Percentiles rank a stretch among this genome's conserved stretches.
Conservation (phyloP, 2,797 vertebrate genomes). For the Pseudochirops cupreus region DNA sequence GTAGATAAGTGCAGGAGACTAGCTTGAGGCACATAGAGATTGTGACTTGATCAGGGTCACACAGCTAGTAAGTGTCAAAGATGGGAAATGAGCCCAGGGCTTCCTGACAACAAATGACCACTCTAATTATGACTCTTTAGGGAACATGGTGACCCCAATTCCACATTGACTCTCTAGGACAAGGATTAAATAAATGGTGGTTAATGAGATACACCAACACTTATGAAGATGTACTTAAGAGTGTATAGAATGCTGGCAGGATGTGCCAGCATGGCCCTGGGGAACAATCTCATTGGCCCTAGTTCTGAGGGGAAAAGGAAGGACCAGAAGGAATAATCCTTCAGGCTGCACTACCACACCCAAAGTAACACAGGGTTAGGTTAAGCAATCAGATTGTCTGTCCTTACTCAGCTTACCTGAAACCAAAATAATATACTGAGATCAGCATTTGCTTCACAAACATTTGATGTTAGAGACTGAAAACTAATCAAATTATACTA, state of each 20-base stretch:
- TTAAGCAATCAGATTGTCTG: background rate
- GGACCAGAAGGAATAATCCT: background rate
- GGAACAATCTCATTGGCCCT: background rate
- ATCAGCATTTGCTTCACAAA: background rate
- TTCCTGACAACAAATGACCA: background rate
- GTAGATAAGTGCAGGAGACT: background rate
- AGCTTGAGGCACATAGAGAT: too few species aligned
- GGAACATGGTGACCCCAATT: background rate
- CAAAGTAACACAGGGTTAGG: background rate
- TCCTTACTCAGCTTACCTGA: slow-evolving; percentile 11
- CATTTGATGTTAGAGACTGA: slow-evolving; percentile 37
- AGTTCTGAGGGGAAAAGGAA: background rate
- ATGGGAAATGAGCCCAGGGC: background rate
- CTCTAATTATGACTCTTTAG: background rate
- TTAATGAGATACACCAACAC: background rate
- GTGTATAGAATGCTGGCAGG: background rate
- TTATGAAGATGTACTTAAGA: background rate
- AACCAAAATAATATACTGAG: background rate
- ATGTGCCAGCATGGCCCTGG: background rate
- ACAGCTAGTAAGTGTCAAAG: background rate
- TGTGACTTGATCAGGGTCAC: background rate
- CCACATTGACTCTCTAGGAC: background rate
- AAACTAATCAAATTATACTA: slow-evolving; percentile 31
- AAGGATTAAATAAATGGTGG: background rate
- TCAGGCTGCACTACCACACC: background rate